phyloP scores from a whole-genome alignment of 1,140 invertebrate species.

The Trichonephila inaurata region DNA sequence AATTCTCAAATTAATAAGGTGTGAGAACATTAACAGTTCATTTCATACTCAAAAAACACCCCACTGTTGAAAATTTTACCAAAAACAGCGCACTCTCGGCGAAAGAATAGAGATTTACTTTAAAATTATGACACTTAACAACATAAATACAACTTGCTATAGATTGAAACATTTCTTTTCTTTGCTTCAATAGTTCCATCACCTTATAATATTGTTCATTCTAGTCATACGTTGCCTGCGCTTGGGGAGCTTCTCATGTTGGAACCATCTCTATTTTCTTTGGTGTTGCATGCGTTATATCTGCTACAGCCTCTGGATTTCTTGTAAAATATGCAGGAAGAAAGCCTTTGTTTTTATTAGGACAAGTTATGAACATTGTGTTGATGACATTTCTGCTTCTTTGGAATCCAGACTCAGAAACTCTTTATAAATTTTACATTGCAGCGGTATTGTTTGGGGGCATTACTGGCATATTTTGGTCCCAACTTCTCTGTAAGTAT shows the following conservation, averaged over 20 bases:
- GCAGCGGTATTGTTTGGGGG: constrained; percentile 94
- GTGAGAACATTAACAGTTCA: too few relatives aligned
- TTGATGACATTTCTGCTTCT: constrained; percentile 89
- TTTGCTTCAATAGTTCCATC: not conserved
- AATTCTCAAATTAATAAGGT: too few relatives aligned
- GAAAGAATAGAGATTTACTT: too few relatives aligned
- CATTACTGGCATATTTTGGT: not conserved
- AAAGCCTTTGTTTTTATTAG: constrained; percentile 90
- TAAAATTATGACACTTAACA: too few relatives aligned
- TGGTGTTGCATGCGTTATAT: constrained; percentile 93
- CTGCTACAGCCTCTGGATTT: constrained; percentile 93
- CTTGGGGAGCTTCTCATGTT: constrained; percentile 92
- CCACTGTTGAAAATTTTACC: too few relatives aligned
- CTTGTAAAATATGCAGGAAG: constrained; percentile 95
- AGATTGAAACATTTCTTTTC: not conserved
- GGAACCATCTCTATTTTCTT: constrained; percentile 98
- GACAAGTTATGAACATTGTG: constrained; percentile 88
- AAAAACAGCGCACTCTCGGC: too few relatives aligned
- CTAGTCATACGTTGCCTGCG: constrained; percentile 95
- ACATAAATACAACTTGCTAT: too few relatives aligned
- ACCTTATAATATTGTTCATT: not conserved
- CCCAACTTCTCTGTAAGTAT: not conserved
- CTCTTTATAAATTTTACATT: constrained; percentile 91
- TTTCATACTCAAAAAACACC: too few relatives aligned
- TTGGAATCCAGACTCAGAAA: constrained; percentile 92